These are phyloP conservation scores for Operophtera brumata DNA, from an alignment of 2,888 invertebrate species.

Conservation along the genomic window DNA sequence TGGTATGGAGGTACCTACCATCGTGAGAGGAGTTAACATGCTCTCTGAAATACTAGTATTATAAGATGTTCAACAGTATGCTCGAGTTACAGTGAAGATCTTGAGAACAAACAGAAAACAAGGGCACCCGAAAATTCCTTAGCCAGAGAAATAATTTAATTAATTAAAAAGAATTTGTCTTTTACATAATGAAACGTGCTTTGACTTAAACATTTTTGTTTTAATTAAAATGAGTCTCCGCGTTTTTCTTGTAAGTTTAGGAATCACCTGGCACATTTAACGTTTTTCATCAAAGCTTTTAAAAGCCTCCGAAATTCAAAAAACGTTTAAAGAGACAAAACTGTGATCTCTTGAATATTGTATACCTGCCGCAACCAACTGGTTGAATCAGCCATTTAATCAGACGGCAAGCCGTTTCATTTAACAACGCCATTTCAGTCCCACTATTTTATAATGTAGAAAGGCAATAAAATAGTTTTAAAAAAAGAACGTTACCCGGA, in stretches of 20 bases:
- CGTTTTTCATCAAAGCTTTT: background rate
- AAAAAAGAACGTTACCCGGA: too few species aligned
- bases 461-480: too few species aligned
- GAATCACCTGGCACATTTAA: constrained; percentile 2
- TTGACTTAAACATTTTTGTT: constrained; percentile 49
- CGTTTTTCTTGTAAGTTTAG: constrained; percentile 22
- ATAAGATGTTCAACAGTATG: constrained; percentile 50
- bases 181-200: constrained; percentile 56
- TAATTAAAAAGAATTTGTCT: constrained; percentile 59
- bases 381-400: too few species aligned
- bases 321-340: background rate
- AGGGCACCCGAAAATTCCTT: constrained; percentile 44
- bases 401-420: too few species aligned
- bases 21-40: too few species aligned
- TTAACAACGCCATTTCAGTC: too few species aligned
- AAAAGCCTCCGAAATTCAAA: background rate
- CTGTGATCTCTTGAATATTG: too few species aligned
- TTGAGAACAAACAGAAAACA: constrained; percentile 49
- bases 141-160: constrained; percentile 52
- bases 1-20: too few species aligned
- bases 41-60: constrained; percentile 4
- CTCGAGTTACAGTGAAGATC: constrained; percentile 18
- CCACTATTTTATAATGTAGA: too few species aligned
- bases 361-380: too few species aligned
- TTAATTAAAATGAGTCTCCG: constrained; percentile 45